Evolutionary conservation across 2,797 vertebrate genomes (phyloP), one percentile per base, ranked within the genome.

Genomic region (Buceros bicornis): DNA sequence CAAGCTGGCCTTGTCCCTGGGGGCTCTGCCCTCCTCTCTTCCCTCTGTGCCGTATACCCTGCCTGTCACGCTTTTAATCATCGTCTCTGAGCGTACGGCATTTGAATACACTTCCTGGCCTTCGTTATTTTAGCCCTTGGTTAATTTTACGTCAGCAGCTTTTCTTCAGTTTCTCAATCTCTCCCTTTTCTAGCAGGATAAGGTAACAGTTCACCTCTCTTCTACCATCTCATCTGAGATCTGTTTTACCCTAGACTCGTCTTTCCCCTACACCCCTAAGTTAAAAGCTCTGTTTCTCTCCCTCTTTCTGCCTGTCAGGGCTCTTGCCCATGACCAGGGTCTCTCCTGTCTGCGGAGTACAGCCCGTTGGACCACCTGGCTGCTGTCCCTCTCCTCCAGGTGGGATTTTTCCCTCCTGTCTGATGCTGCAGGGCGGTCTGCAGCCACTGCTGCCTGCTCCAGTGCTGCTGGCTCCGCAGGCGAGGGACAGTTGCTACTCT

Each of bases 391-490:
- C 40, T 65, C 16, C 22, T 72, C 77, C 4, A 2, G 25, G 8
- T 42, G 88, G 67, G 74, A 40, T 47, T 89, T 53, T 47, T 29
- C 53, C n/a, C 7, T 65, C 40, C 35, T 2, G 0, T 3, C 25
- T 8, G 40, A 5, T 80, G 62, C 66, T 64, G 29, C 71, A 51
- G 69, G 42, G n/a, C 76, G 22, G 8, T 21, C 65, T 70, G 61
- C 69, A 45, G 54, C 48, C 5, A 1, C 40, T 47, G 66, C 24
- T 42, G 0, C 76, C 42, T 3, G 15, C 4, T 7, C 26, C 4
- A 20, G 11, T 54, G 54, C 17, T 2, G 1, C 45, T 48, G 22
- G 29, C n/a, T 33, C 33, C 0, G 0, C 0, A 4, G 69, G 18
- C 0, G 3, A 25, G 56, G 35, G 67, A 10, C 26, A 0, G 11